Conservation (phyloP, 2,797 vertebrate species). For the Chelidonichthys spinosus region DNA sequence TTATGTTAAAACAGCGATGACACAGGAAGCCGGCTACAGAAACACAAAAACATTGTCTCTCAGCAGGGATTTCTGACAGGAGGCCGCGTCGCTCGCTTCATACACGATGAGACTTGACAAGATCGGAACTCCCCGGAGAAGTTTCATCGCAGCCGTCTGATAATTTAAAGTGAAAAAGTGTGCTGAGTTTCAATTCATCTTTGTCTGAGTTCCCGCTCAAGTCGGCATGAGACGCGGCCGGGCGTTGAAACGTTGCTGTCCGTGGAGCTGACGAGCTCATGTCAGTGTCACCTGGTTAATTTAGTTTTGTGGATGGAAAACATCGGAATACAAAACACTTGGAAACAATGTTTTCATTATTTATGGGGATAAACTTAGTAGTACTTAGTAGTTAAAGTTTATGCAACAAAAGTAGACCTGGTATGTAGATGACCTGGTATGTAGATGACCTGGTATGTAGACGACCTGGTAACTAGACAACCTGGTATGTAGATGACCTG, state of each 20-base stretch:
- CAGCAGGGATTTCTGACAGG: conserved; percentile 41
- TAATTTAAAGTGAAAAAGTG: conserved; percentile 40
- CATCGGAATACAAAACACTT: neutral
- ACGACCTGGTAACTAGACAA: no score
- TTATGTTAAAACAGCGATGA: conserved; percentile 53
- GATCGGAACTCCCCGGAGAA: conserved; percentile 11
- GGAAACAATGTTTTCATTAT: no score
- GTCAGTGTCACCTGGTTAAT: neutral
- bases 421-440: no score
- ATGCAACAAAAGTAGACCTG: no score
- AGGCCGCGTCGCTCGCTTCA: conserved; percentile 8
- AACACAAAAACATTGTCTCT: conserved; percentile 17
- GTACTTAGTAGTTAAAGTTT: no score
- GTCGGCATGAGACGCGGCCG: neutral
- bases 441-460: no score
- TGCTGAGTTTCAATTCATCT: neutral
- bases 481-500: no score
- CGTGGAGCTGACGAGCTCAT: conserved; percentile 42
- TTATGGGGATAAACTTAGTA: no score
- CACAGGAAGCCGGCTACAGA: conserved; percentile 40
- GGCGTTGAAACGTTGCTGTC: conserved; percentile 35
- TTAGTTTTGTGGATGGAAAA: neutral
- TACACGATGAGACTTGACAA: conserved; percentile 25
- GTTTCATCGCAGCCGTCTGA: conserved; percentile 28
- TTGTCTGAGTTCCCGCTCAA: neutral